Percentiles rank a stretch among this genome's conserved stretches.
phyloP scores from a whole-genome alignment of 1,140 invertebrate genomes.

The Drosophila serrata region DNA sequence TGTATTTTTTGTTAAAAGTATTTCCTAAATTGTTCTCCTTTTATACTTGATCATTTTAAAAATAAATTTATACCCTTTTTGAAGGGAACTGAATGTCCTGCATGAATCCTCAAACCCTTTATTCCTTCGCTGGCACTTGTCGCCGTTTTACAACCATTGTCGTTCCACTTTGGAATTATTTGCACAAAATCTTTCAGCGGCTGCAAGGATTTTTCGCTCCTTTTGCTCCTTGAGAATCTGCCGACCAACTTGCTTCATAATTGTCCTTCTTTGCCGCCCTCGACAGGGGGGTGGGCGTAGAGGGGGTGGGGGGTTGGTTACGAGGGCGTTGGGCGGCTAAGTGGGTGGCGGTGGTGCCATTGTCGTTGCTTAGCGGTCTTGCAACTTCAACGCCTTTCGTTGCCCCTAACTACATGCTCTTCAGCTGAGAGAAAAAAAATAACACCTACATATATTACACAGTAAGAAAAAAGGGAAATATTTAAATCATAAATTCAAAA shows the following conservation, averaged over 20 bases:
- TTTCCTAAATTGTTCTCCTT: neutral
- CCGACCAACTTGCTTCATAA: conserved; percentile 52
- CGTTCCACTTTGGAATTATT: conserved; percentile 72
- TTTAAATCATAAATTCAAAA: neutral
- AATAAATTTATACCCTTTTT: neutral
- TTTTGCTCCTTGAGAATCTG: conserved; percentile 38
- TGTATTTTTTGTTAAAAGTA: too few relatives aligned
- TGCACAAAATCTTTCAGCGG: conserved; percentile 76
- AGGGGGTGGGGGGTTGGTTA: neutral
- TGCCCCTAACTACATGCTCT: conserved; percentile 34
- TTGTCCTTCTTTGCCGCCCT: conserved; percentile 25
- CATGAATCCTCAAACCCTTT: neutral
- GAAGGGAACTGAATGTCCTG: neutral
- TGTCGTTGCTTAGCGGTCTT: conserved; percentile 52
- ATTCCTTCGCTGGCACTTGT: conserved; percentile 58
- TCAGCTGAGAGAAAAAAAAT: neutral
- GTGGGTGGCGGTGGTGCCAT: conserved; percentile 30
- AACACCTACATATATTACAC: neutral
- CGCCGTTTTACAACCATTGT: conserved; percentile 66
- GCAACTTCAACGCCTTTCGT: conserved; percentile 51
- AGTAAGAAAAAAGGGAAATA: neutral
- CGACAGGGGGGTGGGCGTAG: neutral
- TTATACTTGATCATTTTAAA: neutral
- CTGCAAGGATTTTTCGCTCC: conserved; percentile 35
- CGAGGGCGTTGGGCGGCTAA: neutral